Base-by-base conservation (phyloP, 2,888 invertebrate species). In the Shargacucullia verbasci region DNA sequence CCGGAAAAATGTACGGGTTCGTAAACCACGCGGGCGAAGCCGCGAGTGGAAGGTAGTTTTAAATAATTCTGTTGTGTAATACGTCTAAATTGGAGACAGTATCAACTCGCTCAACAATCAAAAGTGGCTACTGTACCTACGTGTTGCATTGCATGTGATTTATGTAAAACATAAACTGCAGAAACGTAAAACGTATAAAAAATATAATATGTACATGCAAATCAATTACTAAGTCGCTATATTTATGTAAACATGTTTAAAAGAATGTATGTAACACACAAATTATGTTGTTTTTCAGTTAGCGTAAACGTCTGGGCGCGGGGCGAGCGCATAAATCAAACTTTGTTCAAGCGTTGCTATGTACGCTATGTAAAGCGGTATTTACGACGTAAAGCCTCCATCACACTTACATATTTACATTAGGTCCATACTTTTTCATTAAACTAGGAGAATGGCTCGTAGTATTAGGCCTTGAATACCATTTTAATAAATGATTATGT, bases 291-390 rank as follows among this genome's bases (percentile, higher is more conserved):
- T 59, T 69, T 68, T 69, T 53, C 56, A 70, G 48, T 65, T 41
- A 54, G 39, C 46, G 31, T 58, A 45, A 47, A 43, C 54, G 53
- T 52, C 49, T 38, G 45, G 7, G 29, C 35, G 31, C 25, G 41
- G 12, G 52, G 38, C 38, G 29, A 41, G 45, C 41, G 29, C 45
- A 60, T 74, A 71, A 74, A 73, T 74, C 71, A 67, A 74, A 55
- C 44, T 63, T 67, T 46, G 54, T 71, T 66, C 39, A 57, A 60
- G 58, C 48, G 59, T 15, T 46, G 48, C 52, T 41, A 45, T 44
- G 47, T 44, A 15, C 29, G 38, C 57, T 29, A 46, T 53, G 63
- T 62, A 54, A 59, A 63, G 57, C 33, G 34, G 43, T 61, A 73
- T 70, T 74, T 70, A 74, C 57, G 45, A 49, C 15, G 6, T 55